Evolutionary conservation across 1,140 invertebrate genomes (phyloP).

Genomic region (Drosophila micromelanica): DNA sequence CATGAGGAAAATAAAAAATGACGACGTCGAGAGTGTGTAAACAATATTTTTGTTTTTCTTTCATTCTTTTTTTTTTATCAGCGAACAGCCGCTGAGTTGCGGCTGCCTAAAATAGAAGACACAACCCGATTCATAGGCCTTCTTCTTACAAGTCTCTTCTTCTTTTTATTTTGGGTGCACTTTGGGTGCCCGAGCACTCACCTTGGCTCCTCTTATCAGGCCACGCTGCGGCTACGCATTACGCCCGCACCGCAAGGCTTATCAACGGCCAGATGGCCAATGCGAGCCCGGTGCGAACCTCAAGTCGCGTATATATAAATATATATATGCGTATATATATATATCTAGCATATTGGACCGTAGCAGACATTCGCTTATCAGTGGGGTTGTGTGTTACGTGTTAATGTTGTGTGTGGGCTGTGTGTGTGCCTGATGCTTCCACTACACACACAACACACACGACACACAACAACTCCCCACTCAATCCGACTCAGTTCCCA

Average conservation of each 20-base stretch:
- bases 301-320: neutral
- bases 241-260: conserved; percentile 34
- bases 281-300: conserved; percentile 18
- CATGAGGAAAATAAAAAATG: conserved; percentile 4
- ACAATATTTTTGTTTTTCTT: conserved; percentile 50
- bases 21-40: conserved; percentile 58
- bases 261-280: conserved; percentile 44
- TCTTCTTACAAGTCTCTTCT: conserved; percentile 6
- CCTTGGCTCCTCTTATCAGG: conserved; percentile 20
- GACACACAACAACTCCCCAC: neutral
- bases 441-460: neutral
- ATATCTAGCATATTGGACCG: neutral
- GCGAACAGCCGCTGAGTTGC: conserved; percentile 5
- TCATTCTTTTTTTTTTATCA: conserved; percentile 45
- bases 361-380: conserved; percentile 32
- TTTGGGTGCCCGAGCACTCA: conserved; percentile 30
- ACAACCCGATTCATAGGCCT: conserved; percentile 33
- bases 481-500: conserved; percentile 6
- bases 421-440: conserved; percentile 13
- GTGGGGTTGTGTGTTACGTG: neutral
- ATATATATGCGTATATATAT: neutral
- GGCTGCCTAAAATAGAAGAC: conserved; percentile 57
- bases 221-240: conserved; percentile 30
- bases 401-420: conserved; percentile 15
- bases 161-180: conserved; percentile 58